These are phyloP conservation scores for Aramus guarauna DNA, from an alignment of 2,113 vertebrate species.

Conservation along the genomic window DNA sequence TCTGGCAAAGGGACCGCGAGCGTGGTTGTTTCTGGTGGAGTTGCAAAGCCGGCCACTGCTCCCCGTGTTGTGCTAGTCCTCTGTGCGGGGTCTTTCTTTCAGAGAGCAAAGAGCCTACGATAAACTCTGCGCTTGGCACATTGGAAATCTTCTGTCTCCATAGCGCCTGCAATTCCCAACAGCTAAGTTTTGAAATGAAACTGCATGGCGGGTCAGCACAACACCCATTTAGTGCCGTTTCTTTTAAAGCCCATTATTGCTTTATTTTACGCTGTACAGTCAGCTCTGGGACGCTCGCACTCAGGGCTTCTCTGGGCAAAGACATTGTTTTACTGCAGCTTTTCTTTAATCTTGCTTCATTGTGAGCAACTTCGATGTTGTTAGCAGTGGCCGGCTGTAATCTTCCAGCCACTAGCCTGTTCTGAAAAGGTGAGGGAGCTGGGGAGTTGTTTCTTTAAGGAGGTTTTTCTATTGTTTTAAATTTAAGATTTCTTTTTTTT, in stretches of 20 bases:
- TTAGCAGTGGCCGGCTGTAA: neutral
- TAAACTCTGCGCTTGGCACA: slow-evolving; percentile 33
- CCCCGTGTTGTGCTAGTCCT: neutral
- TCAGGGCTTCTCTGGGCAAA: slow-evolving; percentile 2
- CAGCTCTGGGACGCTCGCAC: slow-evolving; percentile 11
- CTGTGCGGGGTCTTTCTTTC: neutral
- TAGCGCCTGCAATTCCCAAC: slow-evolving; percentile 45
- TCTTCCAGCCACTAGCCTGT: neutral
- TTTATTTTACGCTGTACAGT: neutral
- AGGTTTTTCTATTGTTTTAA: neutral
- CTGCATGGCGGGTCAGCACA: slow-evolving; percentile 39
- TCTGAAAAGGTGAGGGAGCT: slow-evolving; percentile 44
- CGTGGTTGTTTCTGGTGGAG: neutral
- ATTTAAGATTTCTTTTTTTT: neutral
- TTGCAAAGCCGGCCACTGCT: neutral
- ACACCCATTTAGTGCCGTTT: neutral
- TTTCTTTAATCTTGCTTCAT: neutral
- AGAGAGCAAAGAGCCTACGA: slow-evolving; percentile 26
- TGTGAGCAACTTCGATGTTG: neutral
- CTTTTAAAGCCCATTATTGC: neutral
- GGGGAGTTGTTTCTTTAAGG: slow-evolving; percentile 3
- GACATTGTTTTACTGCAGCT: neutral
- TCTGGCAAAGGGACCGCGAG: neutral
- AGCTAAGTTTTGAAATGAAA: slow-evolving; percentile 28
- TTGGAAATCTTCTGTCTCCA: slow-evolving; percentile 49